Evolutionary conservation across 64 coral and sea anemone species (phyloP).

Genomic region (Dendronephthya gigantea): DNA sequence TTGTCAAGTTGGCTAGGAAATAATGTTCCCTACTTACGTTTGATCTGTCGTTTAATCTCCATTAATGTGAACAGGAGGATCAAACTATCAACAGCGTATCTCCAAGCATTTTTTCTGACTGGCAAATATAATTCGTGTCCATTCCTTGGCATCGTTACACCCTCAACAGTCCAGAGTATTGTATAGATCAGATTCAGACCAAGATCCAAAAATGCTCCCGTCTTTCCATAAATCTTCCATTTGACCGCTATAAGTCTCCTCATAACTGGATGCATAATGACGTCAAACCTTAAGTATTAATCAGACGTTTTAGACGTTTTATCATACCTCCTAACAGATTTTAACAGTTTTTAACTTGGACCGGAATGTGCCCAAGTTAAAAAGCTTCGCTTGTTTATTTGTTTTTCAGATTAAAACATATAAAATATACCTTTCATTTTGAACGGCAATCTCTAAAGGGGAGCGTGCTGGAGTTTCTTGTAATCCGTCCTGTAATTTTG

Average conservation of each 20-base stretch:
- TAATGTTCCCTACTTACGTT: neutral
- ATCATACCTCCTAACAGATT: no score
- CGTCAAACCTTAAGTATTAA: neutral
- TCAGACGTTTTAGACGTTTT: no score
- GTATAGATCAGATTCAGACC: neutral
- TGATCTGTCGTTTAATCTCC: neutral
- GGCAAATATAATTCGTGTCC: neutral
- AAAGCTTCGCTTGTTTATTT: no score
- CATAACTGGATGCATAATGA: constrained; percentile 11
- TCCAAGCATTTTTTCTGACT: neutral
- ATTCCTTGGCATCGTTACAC: neutral
- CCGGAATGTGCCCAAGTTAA: no score
- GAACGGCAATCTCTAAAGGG: neutral
- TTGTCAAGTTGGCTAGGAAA: neutral
- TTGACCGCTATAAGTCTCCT: neutral
- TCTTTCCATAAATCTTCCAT: constrained; percentile 3
- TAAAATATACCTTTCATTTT: neutral
- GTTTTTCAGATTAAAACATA: neutral
- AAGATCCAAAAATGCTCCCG: neutral
- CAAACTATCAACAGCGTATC: neutral
- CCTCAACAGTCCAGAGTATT: neutral
- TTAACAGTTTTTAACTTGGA: no score
- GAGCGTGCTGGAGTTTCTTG: neutral
- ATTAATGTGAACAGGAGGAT: neutral
- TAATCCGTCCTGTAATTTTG: neutral